Conservation (phyloP, 1,140 invertebrate species). For the Planococcus citri region DNA sequence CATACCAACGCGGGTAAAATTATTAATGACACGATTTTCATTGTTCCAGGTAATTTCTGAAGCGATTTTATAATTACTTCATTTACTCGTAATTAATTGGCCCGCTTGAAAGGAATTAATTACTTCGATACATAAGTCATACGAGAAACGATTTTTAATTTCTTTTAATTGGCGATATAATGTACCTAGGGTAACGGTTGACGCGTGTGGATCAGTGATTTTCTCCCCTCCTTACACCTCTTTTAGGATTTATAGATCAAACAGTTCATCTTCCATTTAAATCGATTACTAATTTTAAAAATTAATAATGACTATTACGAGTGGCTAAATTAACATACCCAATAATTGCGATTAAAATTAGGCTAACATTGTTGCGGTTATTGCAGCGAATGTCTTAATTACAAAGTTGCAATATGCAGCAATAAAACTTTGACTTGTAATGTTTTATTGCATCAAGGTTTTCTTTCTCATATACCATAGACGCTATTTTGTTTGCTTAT, state of each 20-base stretch:
- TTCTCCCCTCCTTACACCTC: too few relatives aligned
- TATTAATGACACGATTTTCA: slow-evolving; percentile 15
- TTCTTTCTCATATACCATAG: too few relatives aligned
- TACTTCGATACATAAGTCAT: slow-evolving; percentile 4
- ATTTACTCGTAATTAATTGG: slow-evolving; percentile 15
- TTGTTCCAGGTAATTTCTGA: slow-evolving; percentile 12
- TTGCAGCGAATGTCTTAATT: slow-evolving; percentile 8
- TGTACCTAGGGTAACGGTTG: neutral
- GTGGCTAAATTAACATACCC: too few relatives aligned
- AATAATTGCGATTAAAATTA: neutral
- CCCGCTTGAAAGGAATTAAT: slow-evolving; percentile 8
- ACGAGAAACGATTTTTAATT: slow-evolving; percentile 11
- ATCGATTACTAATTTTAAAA: too few relatives aligned
- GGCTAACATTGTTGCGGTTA: neutral
- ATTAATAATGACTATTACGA: too few relatives aligned
- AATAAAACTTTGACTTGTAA: neutral
- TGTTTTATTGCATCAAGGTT: neutral
- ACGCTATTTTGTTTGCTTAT: neutral
- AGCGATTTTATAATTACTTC: slow-evolving; percentile 14
- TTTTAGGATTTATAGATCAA: too few relatives aligned
- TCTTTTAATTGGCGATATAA: slow-evolving; percentile 4
- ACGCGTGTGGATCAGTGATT: too few relatives aligned
- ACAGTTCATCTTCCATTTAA: too few relatives aligned
- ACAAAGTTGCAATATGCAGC: neutral
- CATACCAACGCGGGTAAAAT: neutral